Evolutionary conservation across 2,797 vertebrate species (phyloP).

Genomic region (Brachymystax lenok): DNA sequence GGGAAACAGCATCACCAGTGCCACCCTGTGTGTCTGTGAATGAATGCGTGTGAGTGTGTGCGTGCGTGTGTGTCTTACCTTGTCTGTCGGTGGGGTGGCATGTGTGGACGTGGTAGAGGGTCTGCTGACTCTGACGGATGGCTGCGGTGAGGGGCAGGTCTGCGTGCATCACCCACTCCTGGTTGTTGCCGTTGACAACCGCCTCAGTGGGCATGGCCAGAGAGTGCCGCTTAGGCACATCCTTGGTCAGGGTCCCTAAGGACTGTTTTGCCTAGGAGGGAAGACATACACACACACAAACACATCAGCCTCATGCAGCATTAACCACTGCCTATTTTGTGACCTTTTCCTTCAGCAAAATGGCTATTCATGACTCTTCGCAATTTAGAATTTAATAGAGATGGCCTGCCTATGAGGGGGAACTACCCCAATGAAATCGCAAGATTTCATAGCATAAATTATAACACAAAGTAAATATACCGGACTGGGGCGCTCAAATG

Average conservation of each 20-base stretch:
- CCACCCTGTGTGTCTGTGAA: neutral
- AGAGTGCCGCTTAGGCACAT: slow-evolving; percentile 96
- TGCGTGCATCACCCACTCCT: slow-evolving; percentile 98
- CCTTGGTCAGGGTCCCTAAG: slow-evolving; percentile 94
- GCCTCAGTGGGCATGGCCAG: slow-evolving; percentile 95
- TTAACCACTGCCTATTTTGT: too few relatives aligned
- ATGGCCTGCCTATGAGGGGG: too few relatives aligned
- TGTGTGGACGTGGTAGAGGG: slow-evolving; percentile 88
- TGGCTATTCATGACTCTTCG: too few relatives aligned
- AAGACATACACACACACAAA: slow-evolving; percentile 27
- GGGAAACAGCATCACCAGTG: too few relatives aligned
- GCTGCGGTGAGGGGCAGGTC: slow-evolving; percentile 97
- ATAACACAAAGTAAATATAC: too few relatives aligned
- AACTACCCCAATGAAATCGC: too few relatives aligned
- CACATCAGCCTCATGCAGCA: slow-evolving; percentile 4
- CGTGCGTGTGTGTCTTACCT: slow-evolving; percentile 75
- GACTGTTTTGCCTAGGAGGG: slow-evolving; percentile 92
- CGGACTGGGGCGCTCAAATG: too few relatives aligned
- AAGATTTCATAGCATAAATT: too few relatives aligned
- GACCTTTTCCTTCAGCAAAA: too few relatives aligned
- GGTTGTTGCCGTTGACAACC: slow-evolving; percentile 94
- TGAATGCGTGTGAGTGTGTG: slow-evolving; percentile 6
- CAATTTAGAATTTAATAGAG: too few relatives aligned
- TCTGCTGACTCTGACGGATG: slow-evolving; percentile 98
- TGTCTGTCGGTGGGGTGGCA: slow-evolving; percentile 91